Evolutionary conservation across 30 jellyfish, hydroid and myxozoan species (phyloP).

Genomic region (Cassiopea xamachana): DNA sequence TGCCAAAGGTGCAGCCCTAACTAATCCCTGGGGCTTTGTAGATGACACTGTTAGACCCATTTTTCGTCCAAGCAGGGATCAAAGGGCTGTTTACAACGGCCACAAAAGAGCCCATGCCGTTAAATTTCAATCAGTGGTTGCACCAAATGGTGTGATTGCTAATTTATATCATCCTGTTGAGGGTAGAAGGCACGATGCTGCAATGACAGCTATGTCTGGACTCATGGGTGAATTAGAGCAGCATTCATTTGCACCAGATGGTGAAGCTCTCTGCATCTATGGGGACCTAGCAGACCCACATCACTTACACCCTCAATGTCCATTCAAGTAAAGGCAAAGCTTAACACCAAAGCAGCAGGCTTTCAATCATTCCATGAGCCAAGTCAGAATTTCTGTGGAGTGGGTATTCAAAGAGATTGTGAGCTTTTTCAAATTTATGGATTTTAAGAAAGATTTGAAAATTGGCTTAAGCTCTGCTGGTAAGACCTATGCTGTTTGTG

Average conservation of each 20-base stretch:
- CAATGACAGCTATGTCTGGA: slow-evolving; percentile 57
- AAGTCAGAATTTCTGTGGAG: slow-evolving; percentile 67
- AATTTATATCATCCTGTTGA: slow-evolving; percentile 32
- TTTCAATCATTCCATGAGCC: slow-evolving; percentile 52
- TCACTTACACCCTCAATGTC: not conserved
- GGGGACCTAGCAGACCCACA: slow-evolving; percentile 44
- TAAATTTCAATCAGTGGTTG: slow-evolving; percentile 43
- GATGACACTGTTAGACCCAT: slow-evolving; percentile 37
- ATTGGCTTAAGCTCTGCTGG: slow-evolving; percentile 62
- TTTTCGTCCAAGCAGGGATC: slow-evolving; percentile 20
- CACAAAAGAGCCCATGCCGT: slow-evolving; percentile 40
- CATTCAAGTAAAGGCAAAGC: slow-evolving; percentile 1
- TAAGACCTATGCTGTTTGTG: slow-evolving; percentile 39
- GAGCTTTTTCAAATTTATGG: slow-evolving; percentile 44
- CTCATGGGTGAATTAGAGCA: slow-evolving; percentile 25
- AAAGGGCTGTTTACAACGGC: slow-evolving; percentile 45
- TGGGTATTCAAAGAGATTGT: slow-evolving; percentile 77
- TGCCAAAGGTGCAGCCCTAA: not conserved
- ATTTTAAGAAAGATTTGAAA: slow-evolving; percentile 68
- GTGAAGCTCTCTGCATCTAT: slow-evolving; percentile 49
- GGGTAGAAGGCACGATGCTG: slow-evolving; percentile 47
- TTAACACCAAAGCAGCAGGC: slow-evolving; percentile 42
- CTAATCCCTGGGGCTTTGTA: slow-evolving; percentile 34
- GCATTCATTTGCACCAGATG: slow-evolving; percentile 34
- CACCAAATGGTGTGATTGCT: slow-evolving; percentile 48